phyloP scores from a whole-genome alignment of 2,888 invertebrate genomes.

The Lasioglossum vierecki region DNA sequence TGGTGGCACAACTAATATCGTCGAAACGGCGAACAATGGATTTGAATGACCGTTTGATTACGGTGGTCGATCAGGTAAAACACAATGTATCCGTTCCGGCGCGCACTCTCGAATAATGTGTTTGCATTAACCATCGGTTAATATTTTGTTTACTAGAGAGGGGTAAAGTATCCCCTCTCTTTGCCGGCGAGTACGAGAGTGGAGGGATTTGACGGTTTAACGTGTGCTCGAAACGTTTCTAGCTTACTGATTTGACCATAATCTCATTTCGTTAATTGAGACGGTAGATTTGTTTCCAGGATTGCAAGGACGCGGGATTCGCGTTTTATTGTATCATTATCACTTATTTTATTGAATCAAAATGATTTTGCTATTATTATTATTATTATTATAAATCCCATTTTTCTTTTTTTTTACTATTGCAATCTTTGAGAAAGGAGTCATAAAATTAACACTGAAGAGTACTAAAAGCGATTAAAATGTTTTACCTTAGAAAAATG shows the following conservation, averaged over 20 bases:
- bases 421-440: too few relatives aligned
- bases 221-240: slow-evolving; percentile 34
- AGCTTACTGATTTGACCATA: not conserved
- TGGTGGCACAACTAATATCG: slow-evolving; percentile 30
- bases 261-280: not conserved
- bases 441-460: too few relatives aligned
- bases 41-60: not conserved
- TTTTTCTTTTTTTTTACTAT: too few relatives aligned
- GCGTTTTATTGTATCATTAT: too few relatives aligned
- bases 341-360: too few relatives aligned
- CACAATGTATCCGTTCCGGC: slow-evolving; percentile 64
- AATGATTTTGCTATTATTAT: too few relatives aligned
- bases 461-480: too few relatives aligned
- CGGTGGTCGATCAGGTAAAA: slow-evolving; percentile 28
- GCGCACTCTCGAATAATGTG: slow-evolving; percentile 76
- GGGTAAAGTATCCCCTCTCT: slow-evolving; percentile 22
- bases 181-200: slow-evolving; percentile 23
- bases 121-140: slow-evolving; percentile 76
- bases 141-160: slow-evolving; percentile 80
- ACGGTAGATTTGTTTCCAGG: too few relatives aligned
- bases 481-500: too few relatives aligned
- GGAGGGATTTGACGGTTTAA: slow-evolving; percentile 52
- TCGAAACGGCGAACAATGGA: slow-evolving; percentile 3
- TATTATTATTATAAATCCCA: too few relatives aligned
- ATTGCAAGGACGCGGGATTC: too few relatives aligned